Evolutionary conservation across 92 coral and sea anemone genomes (phyloP), one percentile per base, ranked within the genome.

Genomic region (Siderastrea siderea): DNA sequence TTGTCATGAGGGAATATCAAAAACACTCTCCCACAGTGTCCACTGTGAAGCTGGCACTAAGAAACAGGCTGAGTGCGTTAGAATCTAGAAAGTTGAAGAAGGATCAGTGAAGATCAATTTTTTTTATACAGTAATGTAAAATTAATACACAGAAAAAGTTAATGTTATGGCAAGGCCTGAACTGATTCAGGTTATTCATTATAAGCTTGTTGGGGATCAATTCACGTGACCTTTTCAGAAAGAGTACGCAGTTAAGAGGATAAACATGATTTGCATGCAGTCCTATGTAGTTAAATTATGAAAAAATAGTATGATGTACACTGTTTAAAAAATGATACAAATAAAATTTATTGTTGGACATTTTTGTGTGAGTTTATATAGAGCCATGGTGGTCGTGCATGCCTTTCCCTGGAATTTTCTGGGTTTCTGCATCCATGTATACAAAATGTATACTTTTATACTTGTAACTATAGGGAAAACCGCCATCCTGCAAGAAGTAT

Each of bases 351-450:
- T 62, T 62, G 67, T 62, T 62, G 67, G 13, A 62, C 67, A 62
- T 16, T 62, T 62, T 62, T 11, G 16, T 4, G 19, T 11, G 19
- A 62, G 3, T 55, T 62, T 16, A 62, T 62, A 16, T 62, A 62
- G 67, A 62, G 67, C 67, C 67, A 62, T 5, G 67, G 67, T 62
- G 67, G 67, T 62, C 67, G 13, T 62, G 67, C 67, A 62, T 62
- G 67, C 67, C 67, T 62, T 62, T 62, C 6, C 13, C 67, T n/a
- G 16, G 67, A 62, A 62, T 12, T 62, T 62, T 62, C 16, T 62
- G 16, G 67, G 67, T 62, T 62, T 62, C 67, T 12, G 67, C 67
- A 62, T 12, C 67, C 19, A 45, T 8, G 16, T 70, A 45, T 70
- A 47, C 52, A 70, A 70, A 8, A 38, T 66, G 71, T 66, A 66